Evolutionary conservation across 2,113 vertebrate genomes (phyloP), one percentile per base, ranked within the genome.

Genomic region (Sakesphorus luctuosus): DNA sequence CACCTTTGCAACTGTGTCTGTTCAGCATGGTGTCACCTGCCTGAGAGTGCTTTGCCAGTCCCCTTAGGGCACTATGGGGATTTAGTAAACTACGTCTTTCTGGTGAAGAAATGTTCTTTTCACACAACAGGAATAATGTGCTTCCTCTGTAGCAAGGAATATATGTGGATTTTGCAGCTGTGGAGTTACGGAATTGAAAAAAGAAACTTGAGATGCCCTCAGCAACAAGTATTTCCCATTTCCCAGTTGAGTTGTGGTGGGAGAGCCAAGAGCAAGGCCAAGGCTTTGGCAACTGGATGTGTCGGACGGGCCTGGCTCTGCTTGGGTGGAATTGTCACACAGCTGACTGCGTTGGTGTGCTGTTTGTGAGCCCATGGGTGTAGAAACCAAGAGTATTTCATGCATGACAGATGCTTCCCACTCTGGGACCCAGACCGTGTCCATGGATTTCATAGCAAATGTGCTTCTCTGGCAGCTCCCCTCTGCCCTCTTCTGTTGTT

Each of bases 401-500:
- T 7, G 40, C 6, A 1, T 36, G 36, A 46, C 44, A 50, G 58
- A 23, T 5, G 2, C 44, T 76, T 84, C 25, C 58, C n/a, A 33
- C 19, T 89, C 71, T 10, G 7, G 43, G 19, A 82, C 26, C 23
- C 26, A 26, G n/a, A 11, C 19, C 0, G 3, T 14, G 56, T 55
- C 40, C 11, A 0, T 2, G 19, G 36, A 10, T 80, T 88, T 92
- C 5, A 0, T 26, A 77, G 72, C 44, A 77, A 63, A 67, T 36
- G 9, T 44, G 31, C 28, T 83, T 7, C 17, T 81, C 47, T 93
- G 46, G 44, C 68, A 92, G 92, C 95, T 96, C 94, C 95, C 82
- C 76, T 95, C 94, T 93, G 96, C 95, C 93, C 95, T 94, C 96
- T 95, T 93, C 95, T 75, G 95, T 97, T 92, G 38, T 83, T 95